phyloP scores from a whole-genome alignment of 1,140 invertebrate species.

The Mamestra configurata region DNA sequence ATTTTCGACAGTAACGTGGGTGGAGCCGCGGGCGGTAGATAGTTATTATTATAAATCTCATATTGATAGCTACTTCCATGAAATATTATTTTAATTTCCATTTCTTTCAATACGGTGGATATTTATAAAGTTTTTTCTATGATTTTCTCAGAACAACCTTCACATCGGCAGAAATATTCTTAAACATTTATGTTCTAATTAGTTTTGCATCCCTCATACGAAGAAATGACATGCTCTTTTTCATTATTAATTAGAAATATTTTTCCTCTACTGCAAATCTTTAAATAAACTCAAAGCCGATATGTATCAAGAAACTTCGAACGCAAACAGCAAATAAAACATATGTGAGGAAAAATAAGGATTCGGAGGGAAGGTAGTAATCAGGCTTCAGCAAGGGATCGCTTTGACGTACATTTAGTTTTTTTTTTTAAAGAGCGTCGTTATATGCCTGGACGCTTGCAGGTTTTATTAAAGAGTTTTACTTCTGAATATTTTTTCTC shows the following conservation, averaged over 20 bases:
- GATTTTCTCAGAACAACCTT: too few relatives aligned
- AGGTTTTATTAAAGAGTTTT: slow-evolving; percentile 21
- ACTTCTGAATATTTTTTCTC: background rate
- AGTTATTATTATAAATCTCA: too few relatives aligned
- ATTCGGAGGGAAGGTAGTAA: background rate
- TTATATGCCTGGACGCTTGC: background rate
- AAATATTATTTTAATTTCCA: too few relatives aligned
- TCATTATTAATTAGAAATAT: background rate
- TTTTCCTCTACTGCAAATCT: background rate
- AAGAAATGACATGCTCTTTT: too few relatives aligned
- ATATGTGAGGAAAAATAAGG: background rate
- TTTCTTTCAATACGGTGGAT: too few relatives aligned
- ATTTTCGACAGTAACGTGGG: too few relatives aligned
- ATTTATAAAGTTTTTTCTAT: too few relatives aligned
- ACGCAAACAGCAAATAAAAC: slow-evolving; percentile 25
- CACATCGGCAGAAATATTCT: too few relatives aligned
- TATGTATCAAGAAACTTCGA: background rate
- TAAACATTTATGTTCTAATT: too few relatives aligned
- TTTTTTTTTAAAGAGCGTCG: background rate
- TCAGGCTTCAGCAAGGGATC: background rate
- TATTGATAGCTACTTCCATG: too few relatives aligned
- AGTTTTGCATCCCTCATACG: too few relatives aligned
- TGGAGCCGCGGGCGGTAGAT: too few relatives aligned
- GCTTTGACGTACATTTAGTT: background rate
- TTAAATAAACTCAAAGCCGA: slow-evolving; percentile 6